A percentile compares a stretch with the other conserved stretches of the same genome.
Conservation (phyloP, 2,797 vertebrate species). For the Tokudaia muenninki region DNA sequence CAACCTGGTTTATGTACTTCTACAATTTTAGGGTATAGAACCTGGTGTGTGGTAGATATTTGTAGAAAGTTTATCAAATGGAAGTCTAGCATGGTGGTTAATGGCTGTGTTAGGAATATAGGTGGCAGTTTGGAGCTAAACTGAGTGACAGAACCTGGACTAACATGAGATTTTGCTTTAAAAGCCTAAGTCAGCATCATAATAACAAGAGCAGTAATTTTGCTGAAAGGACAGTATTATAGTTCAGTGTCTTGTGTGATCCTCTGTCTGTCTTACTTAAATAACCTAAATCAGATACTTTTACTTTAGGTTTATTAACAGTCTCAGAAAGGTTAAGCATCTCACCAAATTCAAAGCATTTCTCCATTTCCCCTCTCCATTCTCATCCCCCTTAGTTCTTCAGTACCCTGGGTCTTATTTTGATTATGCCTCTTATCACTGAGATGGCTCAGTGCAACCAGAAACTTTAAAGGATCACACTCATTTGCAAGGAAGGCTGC, state of each 20-base stretch:
- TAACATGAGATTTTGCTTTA: not conserved
- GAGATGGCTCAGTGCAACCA: not conserved
- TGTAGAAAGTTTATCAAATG: not conserved
- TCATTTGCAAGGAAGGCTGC: conserved; percentile 44
- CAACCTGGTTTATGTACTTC: not conserved
- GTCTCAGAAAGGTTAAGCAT: not conserved
- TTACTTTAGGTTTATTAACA: conserved; percentile 17
- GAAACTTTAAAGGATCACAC: conserved; percentile 45
- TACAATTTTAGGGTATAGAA: not conserved
- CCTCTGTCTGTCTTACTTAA: not conserved
- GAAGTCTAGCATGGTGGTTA: not conserved
- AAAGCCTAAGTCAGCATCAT: not conserved
- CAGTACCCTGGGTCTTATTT: conserved; percentile 15
- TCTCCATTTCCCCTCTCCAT: not conserved
- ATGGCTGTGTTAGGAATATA: not conserved
- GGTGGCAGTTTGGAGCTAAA: not conserved
- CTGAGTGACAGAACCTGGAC: not conserved
- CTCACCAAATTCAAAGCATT: not conserved
- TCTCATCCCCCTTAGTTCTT: not conserved
- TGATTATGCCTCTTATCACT: not conserved
- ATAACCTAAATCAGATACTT: not conserved
- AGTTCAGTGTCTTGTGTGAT: not conserved
- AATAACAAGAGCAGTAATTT: not conserved
- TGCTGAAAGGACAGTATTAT: not conserved
- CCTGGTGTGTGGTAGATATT: not conserved